Conservation (phyloP, 1,140 invertebrate species). For the Drosophila simulans region DNA sequence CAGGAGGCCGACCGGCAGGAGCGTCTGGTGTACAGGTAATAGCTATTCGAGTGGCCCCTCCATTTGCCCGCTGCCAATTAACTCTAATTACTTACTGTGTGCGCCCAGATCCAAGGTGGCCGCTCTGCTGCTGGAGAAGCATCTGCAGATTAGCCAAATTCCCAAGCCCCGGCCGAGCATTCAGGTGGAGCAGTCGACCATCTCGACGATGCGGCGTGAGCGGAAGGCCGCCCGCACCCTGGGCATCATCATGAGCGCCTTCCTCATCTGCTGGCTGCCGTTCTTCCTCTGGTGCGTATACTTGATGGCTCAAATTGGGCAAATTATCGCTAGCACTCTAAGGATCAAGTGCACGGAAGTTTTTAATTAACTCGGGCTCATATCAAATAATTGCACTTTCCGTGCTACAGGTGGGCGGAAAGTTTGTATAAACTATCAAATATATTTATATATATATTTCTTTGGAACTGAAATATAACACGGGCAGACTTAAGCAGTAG, state of each 20-base stretch:
- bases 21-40: constrained; percentile 93
- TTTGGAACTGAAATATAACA: too few relatives aligned
- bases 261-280: constrained; percentile 96
- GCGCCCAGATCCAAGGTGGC: constrained; percentile 91
- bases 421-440: too few relatives aligned
- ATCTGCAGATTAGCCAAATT: constrained; percentile 94
- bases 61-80: constrained; percentile 46
- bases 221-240: constrained; percentile 97
- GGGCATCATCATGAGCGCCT: constrained; percentile 97
- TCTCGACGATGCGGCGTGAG: constrained; percentile 94
- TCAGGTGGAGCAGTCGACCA: constrained; percentile 87
- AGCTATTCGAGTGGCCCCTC: constrained; percentile 59
- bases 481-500: too few relatives aligned
- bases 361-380: neutral
- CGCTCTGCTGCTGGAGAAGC: constrained; percentile 92
- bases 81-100: constrained; percentile 57
- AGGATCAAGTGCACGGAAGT: neutral
- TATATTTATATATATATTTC: too few relatives aligned
- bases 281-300: constrained; percentile 94
- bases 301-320: constrained; percentile 11
- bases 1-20: constrained; percentile 96
- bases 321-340: constrained; percentile 1
- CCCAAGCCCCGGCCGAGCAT: constrained; percentile 88
- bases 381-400: too few relatives aligned
- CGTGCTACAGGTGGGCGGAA: too few relatives aligned